Conservation (phyloP, 2,888 invertebrate genomes). For the Dasypogon diadema region DNA sequence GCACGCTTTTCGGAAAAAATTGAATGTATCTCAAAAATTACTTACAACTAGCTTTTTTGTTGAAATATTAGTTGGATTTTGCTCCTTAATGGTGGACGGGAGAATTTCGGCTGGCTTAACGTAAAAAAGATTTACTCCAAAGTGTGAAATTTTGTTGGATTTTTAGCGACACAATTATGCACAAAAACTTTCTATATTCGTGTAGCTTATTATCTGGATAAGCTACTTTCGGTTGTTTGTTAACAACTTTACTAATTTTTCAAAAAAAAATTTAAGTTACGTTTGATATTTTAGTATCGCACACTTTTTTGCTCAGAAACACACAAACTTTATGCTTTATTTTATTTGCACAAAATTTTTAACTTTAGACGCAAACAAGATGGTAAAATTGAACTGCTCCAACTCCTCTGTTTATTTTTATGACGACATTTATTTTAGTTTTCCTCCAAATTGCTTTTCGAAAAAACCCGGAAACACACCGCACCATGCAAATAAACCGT, state of each 20-base stretch:
- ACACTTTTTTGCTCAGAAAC: slow-evolving; percentile 7
- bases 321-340: slow-evolving; percentile 16
- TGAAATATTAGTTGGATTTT: slow-evolving; percentile 67
- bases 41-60: slow-evolving; percentile 69
- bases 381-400: neutral
- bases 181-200: slow-evolving; percentile 25
- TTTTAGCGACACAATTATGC: slow-evolving; percentile 62
- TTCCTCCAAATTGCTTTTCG: slow-evolving; percentile 7
- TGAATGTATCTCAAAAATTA: no score
- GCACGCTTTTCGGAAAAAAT: no score
- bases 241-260: slow-evolving; percentile 3
- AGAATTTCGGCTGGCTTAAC: slow-evolving; percentile 67
- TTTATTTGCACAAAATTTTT: slow-evolving; percentile 3
- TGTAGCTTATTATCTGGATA: slow-evolving; percentile 9
- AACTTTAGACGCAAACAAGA: neutral
- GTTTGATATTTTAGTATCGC: neutral
- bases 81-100: slow-evolving; percentile 68
- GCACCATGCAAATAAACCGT: slow-evolving; percentile 36
- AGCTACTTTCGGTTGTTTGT: neutral
- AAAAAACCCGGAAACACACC: slow-evolving; percentile 36
- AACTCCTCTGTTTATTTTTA: slow-evolving; percentile 3
- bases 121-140: slow-evolving; percentile 70
- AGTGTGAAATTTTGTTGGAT: slow-evolving; percentile 69
- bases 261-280: neutral
- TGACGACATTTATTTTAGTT: slow-evolving; percentile 14